Conservation (phyloP, 2,113 vertebrate species). For the Psophia crepitans region DNA sequence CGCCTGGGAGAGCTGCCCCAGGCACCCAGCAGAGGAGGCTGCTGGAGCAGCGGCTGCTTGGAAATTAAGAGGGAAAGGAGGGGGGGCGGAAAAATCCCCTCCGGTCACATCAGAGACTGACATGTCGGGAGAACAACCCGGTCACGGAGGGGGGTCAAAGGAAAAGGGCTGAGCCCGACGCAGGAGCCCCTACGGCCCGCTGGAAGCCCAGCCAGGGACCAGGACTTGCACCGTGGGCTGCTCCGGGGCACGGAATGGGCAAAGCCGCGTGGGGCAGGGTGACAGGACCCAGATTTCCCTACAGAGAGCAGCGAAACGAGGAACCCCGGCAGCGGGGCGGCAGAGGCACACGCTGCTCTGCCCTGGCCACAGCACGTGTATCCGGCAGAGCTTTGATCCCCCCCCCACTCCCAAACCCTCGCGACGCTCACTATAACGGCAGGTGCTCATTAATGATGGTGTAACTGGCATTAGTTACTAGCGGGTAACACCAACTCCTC, state of each 20-base stretch:
- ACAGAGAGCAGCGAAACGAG: not conserved
- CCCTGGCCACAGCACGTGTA: accelerated
- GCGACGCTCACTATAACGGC: not conserved
- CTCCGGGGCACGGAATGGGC: too few species aligned
- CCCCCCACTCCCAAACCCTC: not conserved
- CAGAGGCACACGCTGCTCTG: not conserved
- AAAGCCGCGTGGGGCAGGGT: accelerated
- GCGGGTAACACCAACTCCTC: not conserved
- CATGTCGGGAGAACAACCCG: not conserved
- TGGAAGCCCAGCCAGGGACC: not conserved
- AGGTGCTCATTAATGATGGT: not conserved
- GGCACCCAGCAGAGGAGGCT: not conserved
- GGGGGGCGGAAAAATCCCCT: not conserved
- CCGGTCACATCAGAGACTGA: not conserved
- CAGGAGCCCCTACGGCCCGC: too few species aligned
- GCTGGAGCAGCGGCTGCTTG: not conserved
- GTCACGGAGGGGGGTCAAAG: not conserved
- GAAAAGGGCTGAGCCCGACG: not conserved
- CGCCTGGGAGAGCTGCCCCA: not conserved
- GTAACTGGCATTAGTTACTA: not conserved
- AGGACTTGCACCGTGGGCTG: accelerated
- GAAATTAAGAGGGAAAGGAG: not conserved
- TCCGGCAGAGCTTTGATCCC: not conserved
- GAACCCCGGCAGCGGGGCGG: not conserved
- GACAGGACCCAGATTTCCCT: not conserved